phyloP scores from a whole-genome alignment of 2,888 invertebrate species.

The Micropterix aruncella region DNA sequence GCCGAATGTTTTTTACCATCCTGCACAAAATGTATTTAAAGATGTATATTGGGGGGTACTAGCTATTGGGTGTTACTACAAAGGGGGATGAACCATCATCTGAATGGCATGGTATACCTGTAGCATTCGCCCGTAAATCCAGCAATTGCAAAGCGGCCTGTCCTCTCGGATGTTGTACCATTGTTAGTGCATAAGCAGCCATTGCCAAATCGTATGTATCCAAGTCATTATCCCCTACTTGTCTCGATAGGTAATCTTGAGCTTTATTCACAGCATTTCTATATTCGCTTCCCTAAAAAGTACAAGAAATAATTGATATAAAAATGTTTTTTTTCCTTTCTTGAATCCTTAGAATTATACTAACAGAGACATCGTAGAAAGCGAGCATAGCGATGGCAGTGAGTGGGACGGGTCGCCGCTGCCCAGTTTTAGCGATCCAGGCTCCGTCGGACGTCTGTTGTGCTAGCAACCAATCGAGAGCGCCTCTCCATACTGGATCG shows the following conservation, averaged over 20 bases:
- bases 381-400: constrained; percentile 71
- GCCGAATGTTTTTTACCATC: no score
- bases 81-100: not conserved
- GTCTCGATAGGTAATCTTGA: constrained; percentile 56
- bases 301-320: constrained; percentile 4
- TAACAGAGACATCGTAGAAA: constrained; percentile 43
- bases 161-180: constrained; percentile 58
- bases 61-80: no score
- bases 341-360: not conserved
- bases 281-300: constrained; percentile 21
- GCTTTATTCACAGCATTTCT: constrained; percentile 60
- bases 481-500: constrained; percentile 21
- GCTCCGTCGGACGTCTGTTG: constrained; percentile 60
- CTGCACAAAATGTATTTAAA: no score
- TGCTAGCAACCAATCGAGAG: constrained; percentile 62
- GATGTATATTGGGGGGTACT: no score
- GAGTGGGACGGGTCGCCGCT: constrained; percentile 41
- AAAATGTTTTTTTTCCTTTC: no score
- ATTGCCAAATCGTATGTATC: constrained; percentile 68
- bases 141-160: constrained; percentile 40
- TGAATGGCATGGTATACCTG: constrained; percentile 19
- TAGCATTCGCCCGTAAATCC: constrained; percentile 32
- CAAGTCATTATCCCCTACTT: constrained; percentile 45
- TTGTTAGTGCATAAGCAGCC: constrained; percentile 59
- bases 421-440: constrained; percentile 46